Percentiles rank a stretch among this genome's conserved stretches.
These are phyloP conservation scores for Paracanthobrama guichenoti DNA, from an alignment of 2,113 vertebrate genomes.

Conservation along the genomic window DNA sequence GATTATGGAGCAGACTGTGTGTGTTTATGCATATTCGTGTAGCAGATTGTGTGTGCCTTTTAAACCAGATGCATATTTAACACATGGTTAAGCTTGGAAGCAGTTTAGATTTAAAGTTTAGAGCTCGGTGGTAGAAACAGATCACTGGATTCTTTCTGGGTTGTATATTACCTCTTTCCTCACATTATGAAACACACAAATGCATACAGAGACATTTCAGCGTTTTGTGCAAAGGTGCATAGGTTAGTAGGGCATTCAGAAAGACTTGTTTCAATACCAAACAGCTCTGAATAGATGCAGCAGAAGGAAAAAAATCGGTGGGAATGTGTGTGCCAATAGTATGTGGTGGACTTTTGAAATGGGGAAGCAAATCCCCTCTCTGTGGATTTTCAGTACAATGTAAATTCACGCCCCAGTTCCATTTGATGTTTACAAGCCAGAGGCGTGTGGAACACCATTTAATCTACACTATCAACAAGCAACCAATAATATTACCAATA, in stretches of 20 bases:
- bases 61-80: conserved; percentile 17
- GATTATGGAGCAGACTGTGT: neutral
- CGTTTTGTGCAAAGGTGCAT: neutral
- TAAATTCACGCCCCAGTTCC: neutral
- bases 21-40: neutral
- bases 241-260: neutral
- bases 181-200: neutral
- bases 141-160: neutral
- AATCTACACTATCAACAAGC: neutral
- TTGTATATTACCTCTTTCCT: neutral
- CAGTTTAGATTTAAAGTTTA: conserved; percentile 10
- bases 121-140: neutral
- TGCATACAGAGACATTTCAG: neutral
- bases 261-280: neutral
- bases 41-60: conserved; percentile 20
- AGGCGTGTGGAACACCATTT: neutral
- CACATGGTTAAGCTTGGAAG: conserved; percentile 10
- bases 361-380: neutral
- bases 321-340: neutral
- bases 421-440: neutral
- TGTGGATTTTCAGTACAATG: neutral
- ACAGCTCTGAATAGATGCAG: conserved; percentile 4
- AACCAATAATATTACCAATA: neutral
- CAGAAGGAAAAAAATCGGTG: neutral
- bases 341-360: neutral